Evolutionary conservation across 2,888 invertebrate genomes (phyloP).

Genomic region (Leucophenga montana): DNA sequence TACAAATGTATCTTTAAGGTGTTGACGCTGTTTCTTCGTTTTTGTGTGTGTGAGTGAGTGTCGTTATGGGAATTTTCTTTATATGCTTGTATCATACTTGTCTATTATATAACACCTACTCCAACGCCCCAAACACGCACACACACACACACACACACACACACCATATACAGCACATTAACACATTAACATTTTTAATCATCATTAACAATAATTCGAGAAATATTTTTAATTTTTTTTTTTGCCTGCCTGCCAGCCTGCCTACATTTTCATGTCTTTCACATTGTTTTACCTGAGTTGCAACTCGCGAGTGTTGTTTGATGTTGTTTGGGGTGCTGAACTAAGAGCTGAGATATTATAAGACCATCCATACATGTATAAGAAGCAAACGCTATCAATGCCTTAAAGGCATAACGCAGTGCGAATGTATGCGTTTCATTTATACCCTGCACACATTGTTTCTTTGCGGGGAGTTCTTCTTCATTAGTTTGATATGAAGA

Average conservation of each 20-base stretch:
- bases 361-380: constrained; percentile 27
- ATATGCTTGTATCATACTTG: too few relatives aligned
- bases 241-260: constrained; percentile 30
- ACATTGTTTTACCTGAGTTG: not conserved
- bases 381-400: constrained; percentile 26
- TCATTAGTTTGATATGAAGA: too few relatives aligned
- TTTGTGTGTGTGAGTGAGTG: too few relatives aligned
- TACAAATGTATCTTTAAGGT: too few relatives aligned
- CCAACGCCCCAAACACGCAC: not conserved
- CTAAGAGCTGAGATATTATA: too few relatives aligned
- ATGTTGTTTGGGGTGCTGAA: constrained; percentile 21
- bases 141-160: not conserved
- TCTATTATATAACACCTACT: too few relatives aligned
- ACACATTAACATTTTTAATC: constrained; percentile 63
- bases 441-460: too few relatives aligned
- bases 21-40: too few relatives aligned
- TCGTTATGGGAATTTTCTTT: too few relatives aligned
- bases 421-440: too few relatives aligned
- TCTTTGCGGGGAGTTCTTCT: too few relatives aligned
- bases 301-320: constrained; percentile 26
- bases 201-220: constrained; percentile 72
- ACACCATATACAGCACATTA: constrained; percentile 5
- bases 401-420: too few relatives aligned
- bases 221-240: constrained; percentile 64
- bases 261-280: constrained; percentile 38